Evolutionary conservation across 2,113 vertebrate species (phyloP).

Genomic region (Emydura subglobosa): DNA sequence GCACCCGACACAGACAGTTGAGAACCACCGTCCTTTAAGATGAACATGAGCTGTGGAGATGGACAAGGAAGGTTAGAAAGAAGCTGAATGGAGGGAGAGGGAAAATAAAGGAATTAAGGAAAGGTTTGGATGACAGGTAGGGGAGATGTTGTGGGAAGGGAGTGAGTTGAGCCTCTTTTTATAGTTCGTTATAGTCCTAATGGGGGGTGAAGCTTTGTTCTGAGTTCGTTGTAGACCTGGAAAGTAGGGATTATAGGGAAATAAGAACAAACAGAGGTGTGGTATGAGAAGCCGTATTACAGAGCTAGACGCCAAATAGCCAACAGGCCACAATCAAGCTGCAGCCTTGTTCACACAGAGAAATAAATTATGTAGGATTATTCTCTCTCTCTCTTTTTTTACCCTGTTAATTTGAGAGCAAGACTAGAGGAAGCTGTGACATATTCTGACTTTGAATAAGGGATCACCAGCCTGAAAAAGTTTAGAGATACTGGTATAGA

Average conservation of each 20-base stretch:
- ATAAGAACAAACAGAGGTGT: not conserved
- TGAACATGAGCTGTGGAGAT: not conserved
- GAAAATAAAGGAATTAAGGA: not conserved
- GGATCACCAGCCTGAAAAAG: not conserved
- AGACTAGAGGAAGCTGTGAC: not conserved
- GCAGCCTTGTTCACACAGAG: not conserved
- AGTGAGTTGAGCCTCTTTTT: not conserved
- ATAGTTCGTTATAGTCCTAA: not conserved
- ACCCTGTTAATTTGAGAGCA: not conserved
- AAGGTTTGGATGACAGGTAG: too few species aligned
- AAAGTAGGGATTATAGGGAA: not conserved
- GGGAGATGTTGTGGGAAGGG: not conserved
- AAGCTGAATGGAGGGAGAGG: not conserved
- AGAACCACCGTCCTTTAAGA: not conserved
- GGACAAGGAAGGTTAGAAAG: not conserved
- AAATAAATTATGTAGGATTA: not conserved
- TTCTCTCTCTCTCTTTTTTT: not conserved
- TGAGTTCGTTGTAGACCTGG: not conserved
- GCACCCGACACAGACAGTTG: rapidly evolving
- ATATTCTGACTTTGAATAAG: not conserved
- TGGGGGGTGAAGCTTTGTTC: not conserved
- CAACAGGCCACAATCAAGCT: not conserved
- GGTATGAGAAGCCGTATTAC: not conserved
- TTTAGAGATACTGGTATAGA: not conserved
- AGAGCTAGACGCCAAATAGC: not conserved